A percentile compares a stretch with the other conserved stretches of the same genome.
These are phyloP conservation scores for Therioaphis trifolii DNA, from an alignment of 2,888 invertebrate species.

Conservation along the genomic window DNA sequence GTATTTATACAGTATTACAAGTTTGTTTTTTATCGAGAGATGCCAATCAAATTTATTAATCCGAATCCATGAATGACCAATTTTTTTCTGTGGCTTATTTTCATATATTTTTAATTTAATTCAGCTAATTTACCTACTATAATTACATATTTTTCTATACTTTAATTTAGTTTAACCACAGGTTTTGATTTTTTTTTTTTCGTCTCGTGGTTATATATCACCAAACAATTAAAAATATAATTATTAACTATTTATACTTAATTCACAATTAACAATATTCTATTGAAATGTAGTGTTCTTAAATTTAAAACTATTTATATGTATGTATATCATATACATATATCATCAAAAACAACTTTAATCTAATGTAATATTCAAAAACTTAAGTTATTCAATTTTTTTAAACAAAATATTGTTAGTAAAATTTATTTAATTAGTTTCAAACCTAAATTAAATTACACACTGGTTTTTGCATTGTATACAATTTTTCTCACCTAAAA, in stretches of 20 bases:
- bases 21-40: conserved; percentile 19
- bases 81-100: conserved; percentile 29
- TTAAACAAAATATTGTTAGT: neutral
- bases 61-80: conserved; percentile 10
- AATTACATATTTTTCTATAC: conserved; percentile 28
- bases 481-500: conserved; percentile 12
- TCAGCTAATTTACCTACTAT: neutral
- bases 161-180: neutral
- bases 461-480: conserved; percentile 1
- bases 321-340: neutral
- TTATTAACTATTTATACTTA: neutral
- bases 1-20: conserved; percentile 9
- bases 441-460: neutral
- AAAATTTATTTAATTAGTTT: conserved; percentile 11
- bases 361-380: neutral
- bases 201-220: neutral
- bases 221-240: conserved; percentile 1
- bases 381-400: neutral
- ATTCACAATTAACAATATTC: conserved; percentile 31
- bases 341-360: conserved; percentile 12
- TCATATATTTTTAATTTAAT: conserved; percentile 24
- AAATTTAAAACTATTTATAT: conserved; percentile 14
- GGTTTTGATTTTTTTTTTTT: neutral
- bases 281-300: conserved; percentile 25
- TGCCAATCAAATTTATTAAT: conserved; percentile 1